These are phyloP conservation scores for Amiota mariae DNA, from an alignment of 2,888 invertebrate species.

Conservation along the genomic window DNA sequence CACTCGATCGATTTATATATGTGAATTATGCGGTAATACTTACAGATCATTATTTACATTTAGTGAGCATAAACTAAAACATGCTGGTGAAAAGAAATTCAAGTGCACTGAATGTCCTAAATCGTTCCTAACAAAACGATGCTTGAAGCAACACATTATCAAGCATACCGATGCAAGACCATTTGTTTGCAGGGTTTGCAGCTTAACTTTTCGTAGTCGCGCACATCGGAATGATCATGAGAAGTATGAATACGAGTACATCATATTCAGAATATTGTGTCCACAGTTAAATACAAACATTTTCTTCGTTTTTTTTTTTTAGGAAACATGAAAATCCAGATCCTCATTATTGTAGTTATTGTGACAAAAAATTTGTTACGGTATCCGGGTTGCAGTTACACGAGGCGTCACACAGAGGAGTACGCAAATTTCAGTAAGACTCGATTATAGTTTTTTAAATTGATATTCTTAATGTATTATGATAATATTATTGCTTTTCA, in stretches of 20 bases:
- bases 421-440: slow-evolving; percentile 9
- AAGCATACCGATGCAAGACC: slow-evolving; percentile 12
- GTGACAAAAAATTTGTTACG: background rate
- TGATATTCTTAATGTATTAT: background rate
- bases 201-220: slow-evolving; percentile 9
- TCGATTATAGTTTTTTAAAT: background rate
- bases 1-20: background rate
- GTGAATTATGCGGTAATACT: slow-evolving; percentile 12
- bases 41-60: background rate
- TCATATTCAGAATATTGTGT: background rate
- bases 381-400: background rate
- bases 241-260: background rate
- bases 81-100: background rate
- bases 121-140: slow-evolving; percentile 1
- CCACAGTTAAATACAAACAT: background rate
- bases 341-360: background rate
- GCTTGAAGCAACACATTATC: slow-evolving; percentile 2
- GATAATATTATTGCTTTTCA: background rate
- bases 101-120: slow-evolving; percentile 7
- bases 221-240: slow-evolving; percentile 11
- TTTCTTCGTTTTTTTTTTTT: background rate
- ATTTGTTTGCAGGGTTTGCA: background rate
- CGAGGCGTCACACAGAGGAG: slow-evolving; percentile 10
- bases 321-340: slow-evolving; percentile 13
- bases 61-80: slow-evolving; percentile 5